Evolutionary conservation across 2,113 vertebrate species (phyloP).

Genomic region (Tachysurus vachellii): DNA sequence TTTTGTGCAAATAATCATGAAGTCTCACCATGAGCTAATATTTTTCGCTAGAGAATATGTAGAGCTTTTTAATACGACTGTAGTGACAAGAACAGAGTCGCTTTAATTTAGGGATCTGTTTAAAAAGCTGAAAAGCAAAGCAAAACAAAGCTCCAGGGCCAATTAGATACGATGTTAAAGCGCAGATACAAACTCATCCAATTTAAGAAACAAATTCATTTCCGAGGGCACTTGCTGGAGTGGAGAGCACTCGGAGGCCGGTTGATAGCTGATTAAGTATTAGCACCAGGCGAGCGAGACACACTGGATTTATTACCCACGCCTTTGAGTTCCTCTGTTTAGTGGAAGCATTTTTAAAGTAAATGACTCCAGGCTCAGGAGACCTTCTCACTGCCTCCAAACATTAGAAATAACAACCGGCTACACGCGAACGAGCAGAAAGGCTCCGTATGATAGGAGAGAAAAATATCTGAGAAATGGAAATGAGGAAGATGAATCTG

Average conservation of each 20-base stretch:
- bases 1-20: background rate
- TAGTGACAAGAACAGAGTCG: slow-evolving; percentile 24
- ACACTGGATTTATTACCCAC: slow-evolving; percentile 44
- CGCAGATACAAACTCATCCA: slow-evolving; percentile 47
- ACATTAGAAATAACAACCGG: slow-evolving; percentile 55
- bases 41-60: background rate
- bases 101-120: slow-evolving; percentile 31
- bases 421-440: background rate
- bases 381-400: slow-evolving; percentile 45
- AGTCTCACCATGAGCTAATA: background rate
- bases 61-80: slow-evolving; percentile 15
- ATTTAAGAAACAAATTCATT: slow-evolving; percentile 58
- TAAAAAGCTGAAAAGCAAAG: slow-evolving; percentile 31
- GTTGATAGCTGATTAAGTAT: slow-evolving; percentile 57
- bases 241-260: slow-evolving; percentile 50
- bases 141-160: slow-evolving; percentile 35
- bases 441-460: background rate
- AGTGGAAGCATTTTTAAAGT: slow-evolving; percentile 53
- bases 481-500: slow-evolving; percentile 51
- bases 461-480: slow-evolving; percentile 42
- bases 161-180: slow-evolving; percentile 56
- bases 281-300: slow-evolving; percentile 40
- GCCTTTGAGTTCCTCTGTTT: slow-evolving; percentile 52
- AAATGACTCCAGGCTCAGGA: slow-evolving; percentile 52
- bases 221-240: slow-evolving; percentile 47